A percentile compares a stretch with the other conserved stretches of the same genome.
These are phyloP conservation scores for Nothocercus nigrocapillus DNA, from an alignment of 2,113 vertebrate species.

Conservation along the genomic window DNA sequence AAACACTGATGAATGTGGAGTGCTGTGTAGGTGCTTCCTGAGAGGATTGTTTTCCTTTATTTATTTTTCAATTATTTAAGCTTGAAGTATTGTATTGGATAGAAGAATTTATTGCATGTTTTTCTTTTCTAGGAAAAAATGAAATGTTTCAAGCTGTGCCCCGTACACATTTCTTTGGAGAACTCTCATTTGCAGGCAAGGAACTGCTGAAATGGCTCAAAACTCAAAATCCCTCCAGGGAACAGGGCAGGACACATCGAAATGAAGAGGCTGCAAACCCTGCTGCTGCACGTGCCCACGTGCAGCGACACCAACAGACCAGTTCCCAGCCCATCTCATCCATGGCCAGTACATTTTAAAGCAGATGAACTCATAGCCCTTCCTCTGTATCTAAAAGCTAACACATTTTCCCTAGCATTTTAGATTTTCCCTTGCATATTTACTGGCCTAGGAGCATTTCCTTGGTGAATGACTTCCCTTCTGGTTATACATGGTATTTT, in stretches of 20 bases:
- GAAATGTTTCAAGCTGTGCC: background rate
- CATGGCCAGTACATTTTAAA: background rate
- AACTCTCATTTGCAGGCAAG: background rate
- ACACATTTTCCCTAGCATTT: background rate
- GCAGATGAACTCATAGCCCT: background rate
- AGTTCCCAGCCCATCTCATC: background rate
- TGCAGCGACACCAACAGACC: background rate
- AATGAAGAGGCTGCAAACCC: background rate
- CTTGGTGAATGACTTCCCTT: background rate
- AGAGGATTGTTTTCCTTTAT: background rate
- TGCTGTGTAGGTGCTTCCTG: background rate
- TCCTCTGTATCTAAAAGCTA: background rate
- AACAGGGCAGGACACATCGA: background rate
- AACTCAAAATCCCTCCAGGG: background rate
- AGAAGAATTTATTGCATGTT: background rate
- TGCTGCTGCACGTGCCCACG: rapidly evolving
- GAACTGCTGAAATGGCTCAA: background rate
- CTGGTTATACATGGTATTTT: background rate
- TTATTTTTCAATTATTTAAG: background rate
- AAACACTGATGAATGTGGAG: background rate
- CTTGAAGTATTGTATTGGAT: background rate
- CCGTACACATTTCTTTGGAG: rapidly evolving
- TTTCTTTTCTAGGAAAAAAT: background rate
- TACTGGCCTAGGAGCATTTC: background rate
- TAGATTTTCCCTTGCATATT: background rate